A percentile compares a stretch with the other conserved stretches of the same genome.
phyloP scores from a whole-genome alignment of 2,113 vertebrate genomes.

The Oophaga pumilio region DNA sequence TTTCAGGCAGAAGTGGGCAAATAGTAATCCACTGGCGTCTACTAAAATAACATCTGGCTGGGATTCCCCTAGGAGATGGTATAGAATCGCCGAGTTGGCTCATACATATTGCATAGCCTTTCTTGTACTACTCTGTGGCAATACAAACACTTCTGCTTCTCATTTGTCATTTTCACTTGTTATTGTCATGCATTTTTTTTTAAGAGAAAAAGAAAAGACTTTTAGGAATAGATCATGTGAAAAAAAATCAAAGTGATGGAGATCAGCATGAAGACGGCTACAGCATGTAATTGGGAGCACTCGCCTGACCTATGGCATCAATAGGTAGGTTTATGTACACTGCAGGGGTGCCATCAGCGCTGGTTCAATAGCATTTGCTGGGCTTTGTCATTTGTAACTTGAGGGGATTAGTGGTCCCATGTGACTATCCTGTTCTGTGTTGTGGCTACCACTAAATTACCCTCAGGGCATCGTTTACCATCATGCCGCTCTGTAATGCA shows the following conservation, averaged over 20 bases:
- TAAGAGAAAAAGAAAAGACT: conserved; percentile 5
- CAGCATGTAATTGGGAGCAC: conserved; percentile 27
- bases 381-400: conserved; percentile 45
- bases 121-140: conserved; percentile 38
- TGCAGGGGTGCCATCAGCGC: conserved; percentile 13
- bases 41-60: conserved; percentile 39
- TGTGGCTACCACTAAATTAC: conserved; percentile 5
- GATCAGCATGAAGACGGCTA: neutral
- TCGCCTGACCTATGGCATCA: neutral
- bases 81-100: neutral
- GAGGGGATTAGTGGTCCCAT: conserved; percentile 27
- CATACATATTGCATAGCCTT: conserved; percentile 31
- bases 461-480: conserved; percentile 10
- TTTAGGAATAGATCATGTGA: conserved; percentile 21
- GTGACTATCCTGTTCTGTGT: neutral
- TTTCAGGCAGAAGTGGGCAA: neutral
- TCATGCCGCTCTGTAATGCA: neutral
- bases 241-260: conserved; percentile 33
- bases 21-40: neutral
- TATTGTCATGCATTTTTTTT: conserved; percentile 8
- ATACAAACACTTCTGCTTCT: conserved; percentile 4
- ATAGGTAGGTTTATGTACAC: conserved; percentile 32
- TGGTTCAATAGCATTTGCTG: neutral
- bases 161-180: conserved; percentile 20
- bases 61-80: conserved; percentile 20